Conservation (phyloP, 2,888 invertebrate species). For the Camptogramma bilineatum region DNA sequence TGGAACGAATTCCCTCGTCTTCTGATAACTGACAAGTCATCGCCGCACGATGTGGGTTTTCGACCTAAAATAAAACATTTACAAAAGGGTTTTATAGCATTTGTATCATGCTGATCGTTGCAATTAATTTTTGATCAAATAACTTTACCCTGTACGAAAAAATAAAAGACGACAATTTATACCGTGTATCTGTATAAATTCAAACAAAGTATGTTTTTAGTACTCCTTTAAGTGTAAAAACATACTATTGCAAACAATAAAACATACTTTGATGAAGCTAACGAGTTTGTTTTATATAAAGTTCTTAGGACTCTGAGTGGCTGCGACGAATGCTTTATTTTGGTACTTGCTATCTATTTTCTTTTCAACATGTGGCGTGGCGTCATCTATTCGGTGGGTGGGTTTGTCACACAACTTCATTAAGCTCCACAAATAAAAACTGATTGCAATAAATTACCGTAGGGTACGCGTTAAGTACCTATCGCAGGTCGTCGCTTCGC, state of each 20-base stretch:
- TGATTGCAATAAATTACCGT: constrained; percentile 69
- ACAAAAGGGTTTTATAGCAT: constrained; percentile 35
- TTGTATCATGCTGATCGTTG: constrained; percentile 36
- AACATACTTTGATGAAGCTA: too few relatives aligned
- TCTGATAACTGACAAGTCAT: constrained; percentile 59
- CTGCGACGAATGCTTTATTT: constrained; percentile 3
- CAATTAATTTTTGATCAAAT: constrained; percentile 32
- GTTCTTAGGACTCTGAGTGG: not conserved
- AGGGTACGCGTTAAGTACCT: constrained; percentile 69
- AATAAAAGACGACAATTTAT: constrained; percentile 12
- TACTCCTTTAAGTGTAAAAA: too few relatives aligned
- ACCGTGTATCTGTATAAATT: not conserved
- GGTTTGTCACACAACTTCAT: constrained; percentile 51
- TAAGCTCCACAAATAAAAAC: constrained; percentile 41
- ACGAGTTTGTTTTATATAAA: too few relatives aligned
- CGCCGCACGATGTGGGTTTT: constrained; percentile 45
- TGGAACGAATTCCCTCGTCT: constrained; percentile 75
- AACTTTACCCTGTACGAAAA: constrained; percentile 9
- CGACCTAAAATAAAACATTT: constrained; percentile 37
- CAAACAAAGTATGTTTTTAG: not conserved
- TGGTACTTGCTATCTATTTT: constrained; percentile 5
- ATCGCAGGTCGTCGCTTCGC: constrained; percentile 56
- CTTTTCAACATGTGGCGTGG: constrained; percentile 35
- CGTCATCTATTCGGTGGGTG: constrained; percentile 35
- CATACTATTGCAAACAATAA: too few relatives aligned